Conservation (phyloP, 2,797 vertebrate species). For the Coilia nasus region DNA sequence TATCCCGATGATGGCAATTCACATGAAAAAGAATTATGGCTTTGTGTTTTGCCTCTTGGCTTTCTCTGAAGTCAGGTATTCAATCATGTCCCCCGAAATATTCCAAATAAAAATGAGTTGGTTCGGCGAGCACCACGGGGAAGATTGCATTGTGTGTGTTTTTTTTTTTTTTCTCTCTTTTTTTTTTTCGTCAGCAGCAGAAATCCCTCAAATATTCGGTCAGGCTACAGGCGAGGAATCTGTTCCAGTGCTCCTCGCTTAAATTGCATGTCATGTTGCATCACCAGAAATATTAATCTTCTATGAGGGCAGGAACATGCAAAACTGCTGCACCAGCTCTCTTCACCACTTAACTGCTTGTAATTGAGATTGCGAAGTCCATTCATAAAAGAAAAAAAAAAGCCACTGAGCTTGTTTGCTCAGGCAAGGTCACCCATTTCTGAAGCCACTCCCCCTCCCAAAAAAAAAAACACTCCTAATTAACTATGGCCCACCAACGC, state of each 20-base stretch:
- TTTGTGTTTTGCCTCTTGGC: slow-evolving; percentile 20
- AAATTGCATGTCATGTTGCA: slow-evolving; percentile 58
- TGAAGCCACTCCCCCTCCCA: background rate
- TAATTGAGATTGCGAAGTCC: slow-evolving; percentile 46
- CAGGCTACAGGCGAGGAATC: slow-evolving; percentile 46
- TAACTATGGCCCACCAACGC: background rate
- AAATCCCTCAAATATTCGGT: slow-evolving; percentile 45
- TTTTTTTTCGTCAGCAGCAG: background rate
- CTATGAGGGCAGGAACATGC: slow-evolving; percentile 40
- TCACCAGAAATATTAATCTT: slow-evolving; percentile 54
- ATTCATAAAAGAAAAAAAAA: background rate
- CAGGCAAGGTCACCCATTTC: slow-evolving; percentile 5
- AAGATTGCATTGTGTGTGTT: slow-evolving; percentile 13
- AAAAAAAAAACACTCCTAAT: background rate
- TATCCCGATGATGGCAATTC: slow-evolving; percentile 13
- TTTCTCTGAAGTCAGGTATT: slow-evolving; percentile 28
- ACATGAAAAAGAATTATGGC: slow-evolving; percentile 19
- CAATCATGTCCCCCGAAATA: slow-evolving; percentile 21
- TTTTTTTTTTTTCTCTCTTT: slow-evolving; percentile 24
- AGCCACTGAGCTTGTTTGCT: background rate
- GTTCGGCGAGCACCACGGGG: slow-evolving; percentile 36
- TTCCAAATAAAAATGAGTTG: slow-evolving; percentile 43
- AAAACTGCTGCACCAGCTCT: slow-evolving; percentile 38
- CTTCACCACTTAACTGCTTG: slow-evolving; percentile 48
- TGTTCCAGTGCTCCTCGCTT: slow-evolving; percentile 44